These are phyloP conservation scores for Ictalurus furcatus DNA, from an alignment of 2,113 vertebrate genomes.

Conservation along the genomic window DNA sequence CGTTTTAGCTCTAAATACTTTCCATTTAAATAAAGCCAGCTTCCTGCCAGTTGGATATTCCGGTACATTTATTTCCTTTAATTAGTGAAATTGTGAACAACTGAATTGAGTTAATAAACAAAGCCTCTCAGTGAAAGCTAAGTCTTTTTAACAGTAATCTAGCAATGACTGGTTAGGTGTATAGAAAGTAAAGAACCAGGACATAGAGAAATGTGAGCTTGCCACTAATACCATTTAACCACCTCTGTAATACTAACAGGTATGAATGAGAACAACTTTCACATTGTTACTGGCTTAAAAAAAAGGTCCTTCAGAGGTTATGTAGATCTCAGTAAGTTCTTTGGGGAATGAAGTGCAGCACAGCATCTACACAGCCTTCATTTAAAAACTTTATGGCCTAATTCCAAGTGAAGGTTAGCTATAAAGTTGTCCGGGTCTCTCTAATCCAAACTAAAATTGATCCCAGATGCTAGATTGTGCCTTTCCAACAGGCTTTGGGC, in stretches of 20 bases:
- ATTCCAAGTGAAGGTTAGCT: constrained; percentile 49
- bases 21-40: constrained; percentile 53
- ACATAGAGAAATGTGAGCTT: background rate
- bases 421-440: constrained; percentile 56
- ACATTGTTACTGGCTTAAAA: constrained; percentile 16
- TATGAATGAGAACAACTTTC: background rate
- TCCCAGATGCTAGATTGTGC: constrained; percentile 64
- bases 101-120: constrained; percentile 32
- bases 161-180: constrained; percentile 17
- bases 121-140: constrained; percentile 1
- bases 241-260: background rate
- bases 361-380: constrained; percentile 19
- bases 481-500: constrained; percentile 65
- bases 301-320: background rate
- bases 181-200: constrained; percentile 17
- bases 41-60: constrained; percentile 54
- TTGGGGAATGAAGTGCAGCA: constrained; percentile 13
- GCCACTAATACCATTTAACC: constrained; percentile 11
- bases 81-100: constrained; percentile 44
- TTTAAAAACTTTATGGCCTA: constrained; percentile 48
- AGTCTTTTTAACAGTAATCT: background rate
- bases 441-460: constrained; percentile 65
- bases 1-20: constrained; percentile 28
- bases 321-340: constrained; percentile 6
- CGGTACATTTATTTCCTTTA: constrained; percentile 53